Evolutionary conservation across 30 jellyfish, hydroid and myxozoan species (phyloP).

Genomic region (Turritopsis rubra): DNA sequence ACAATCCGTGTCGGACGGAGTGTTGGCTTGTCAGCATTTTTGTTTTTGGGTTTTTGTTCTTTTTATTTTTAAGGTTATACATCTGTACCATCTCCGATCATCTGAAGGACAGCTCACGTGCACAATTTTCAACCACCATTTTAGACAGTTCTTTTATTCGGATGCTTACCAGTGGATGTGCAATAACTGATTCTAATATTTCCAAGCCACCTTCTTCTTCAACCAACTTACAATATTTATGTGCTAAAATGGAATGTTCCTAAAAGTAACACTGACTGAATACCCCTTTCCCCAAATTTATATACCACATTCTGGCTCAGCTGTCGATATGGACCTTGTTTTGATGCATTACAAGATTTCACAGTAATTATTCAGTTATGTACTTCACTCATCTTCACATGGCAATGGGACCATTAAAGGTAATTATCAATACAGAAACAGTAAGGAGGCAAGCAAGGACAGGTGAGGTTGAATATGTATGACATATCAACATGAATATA

Average conservation of each 20-base stretch:
- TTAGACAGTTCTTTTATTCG: slow-evolving; percentile 27
- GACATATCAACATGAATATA: too few relatives aligned
- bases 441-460: too few relatives aligned
- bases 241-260: slow-evolving; percentile 45
- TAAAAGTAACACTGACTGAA: not conserved
- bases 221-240: slow-evolving; percentile 49
- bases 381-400: too few relatives aligned
- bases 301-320: too few relatives aligned
- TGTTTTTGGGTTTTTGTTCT: not conserved
- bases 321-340: too few relatives aligned
- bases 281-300: too few relatives aligned
- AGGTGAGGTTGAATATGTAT: too few relatives aligned
- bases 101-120: not conserved
- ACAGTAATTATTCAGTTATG: too few relatives aligned
- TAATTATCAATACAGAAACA: too few relatives aligned
- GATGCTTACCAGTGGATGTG: slow-evolving; percentile 16
- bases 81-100: not conserved
- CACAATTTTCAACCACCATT: slow-evolving; percentile 27
- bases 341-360: too few relatives aligned
- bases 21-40: too few relatives aligned
- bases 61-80: not conserved
- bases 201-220: slow-evolving; percentile 58
- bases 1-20: not conserved
- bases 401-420: too few relatives aligned
- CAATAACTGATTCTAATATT: slow-evolving; percentile 19